Conservation (phyloP, 2,888 invertebrate genomes). For the Leptopilina drosophilae region DNA sequence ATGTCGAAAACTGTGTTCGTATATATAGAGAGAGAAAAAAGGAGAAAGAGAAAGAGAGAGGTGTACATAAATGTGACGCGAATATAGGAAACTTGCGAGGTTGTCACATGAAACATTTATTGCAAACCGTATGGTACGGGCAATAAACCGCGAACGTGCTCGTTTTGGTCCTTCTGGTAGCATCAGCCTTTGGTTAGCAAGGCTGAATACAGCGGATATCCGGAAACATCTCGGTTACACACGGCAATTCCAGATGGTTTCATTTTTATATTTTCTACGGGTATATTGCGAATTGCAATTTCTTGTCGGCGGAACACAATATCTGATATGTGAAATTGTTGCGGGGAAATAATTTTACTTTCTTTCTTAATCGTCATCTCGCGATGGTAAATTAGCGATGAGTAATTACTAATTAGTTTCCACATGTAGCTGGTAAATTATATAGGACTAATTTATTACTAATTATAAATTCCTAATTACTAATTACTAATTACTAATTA, state of each 20-base stretch:
- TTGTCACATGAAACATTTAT: conserved; percentile 37
- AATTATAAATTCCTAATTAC: too few species aligned
- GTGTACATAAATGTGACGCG: neutral
- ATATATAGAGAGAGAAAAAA: neutral
- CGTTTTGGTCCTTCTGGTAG: conserved; percentile 7
- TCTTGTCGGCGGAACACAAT: neutral
- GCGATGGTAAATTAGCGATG: neutral
- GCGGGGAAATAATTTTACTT: neutral
- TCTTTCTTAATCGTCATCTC: neutral
- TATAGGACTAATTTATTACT: too few species aligned
- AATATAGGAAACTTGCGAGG: neutral
- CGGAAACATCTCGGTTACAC: conserved; percentile 27
- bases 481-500: too few species aligned
- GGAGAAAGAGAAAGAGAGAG: too few species aligned
- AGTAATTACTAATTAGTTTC: too few species aligned
- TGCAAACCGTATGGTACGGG: conserved; percentile 10
- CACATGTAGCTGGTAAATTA: too few species aligned
- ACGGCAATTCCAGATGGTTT: conserved; percentile 1
- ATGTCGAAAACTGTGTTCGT: neutral
- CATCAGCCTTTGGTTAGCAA: conserved; percentile 11
- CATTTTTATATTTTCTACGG: conserved; percentile 32
- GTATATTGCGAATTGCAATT: conserved; percentile 11
- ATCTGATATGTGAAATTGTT: neutral
- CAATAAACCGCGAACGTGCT: conserved; percentile 33
- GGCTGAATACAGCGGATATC: neutral